phyloP scores from a whole-genome alignment of 2,888 invertebrate species.

The Laothoe populi region DNA sequence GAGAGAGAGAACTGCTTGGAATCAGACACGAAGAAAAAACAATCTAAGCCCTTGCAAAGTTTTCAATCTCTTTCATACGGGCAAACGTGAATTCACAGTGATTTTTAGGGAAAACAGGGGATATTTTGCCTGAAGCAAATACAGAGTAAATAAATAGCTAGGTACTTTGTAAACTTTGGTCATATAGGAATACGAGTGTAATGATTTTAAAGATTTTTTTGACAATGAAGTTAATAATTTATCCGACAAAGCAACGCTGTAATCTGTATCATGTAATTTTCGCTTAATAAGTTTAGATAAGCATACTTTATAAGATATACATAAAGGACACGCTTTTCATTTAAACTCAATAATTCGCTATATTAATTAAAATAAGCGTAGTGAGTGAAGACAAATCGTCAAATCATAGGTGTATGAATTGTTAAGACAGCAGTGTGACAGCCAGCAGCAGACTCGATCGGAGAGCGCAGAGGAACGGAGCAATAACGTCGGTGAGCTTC shows the following conservation, averaged over 20 bases:
- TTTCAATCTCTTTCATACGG: slow-evolving; percentile 55
- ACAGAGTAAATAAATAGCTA: slow-evolving; percentile 17
- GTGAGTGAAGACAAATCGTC: too few species aligned
- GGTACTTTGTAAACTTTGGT: slow-evolving; percentile 4
- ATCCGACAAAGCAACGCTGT: too few species aligned
- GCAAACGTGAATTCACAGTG: slow-evolving; percentile 48
- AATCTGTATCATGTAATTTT: too few species aligned
- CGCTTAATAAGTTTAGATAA: too few species aligned
- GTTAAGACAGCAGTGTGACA: slow-evolving; percentile 55
- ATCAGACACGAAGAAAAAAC: slow-evolving; percentile 64
- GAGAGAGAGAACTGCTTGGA: slow-evolving; percentile 53
- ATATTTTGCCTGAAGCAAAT: slow-evolving; percentile 38
- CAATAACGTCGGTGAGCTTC: slow-evolving; percentile 74
- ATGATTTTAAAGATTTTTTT: slow-evolving; percentile 8
- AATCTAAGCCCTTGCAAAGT: slow-evolving; percentile 57
- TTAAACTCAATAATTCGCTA: too few species aligned
- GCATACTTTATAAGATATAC: too few species aligned
- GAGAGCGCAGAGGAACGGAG: slow-evolving; percentile 60
- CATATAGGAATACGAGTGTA: neutral
- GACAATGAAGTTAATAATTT: neutral
- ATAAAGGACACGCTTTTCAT: too few species aligned
- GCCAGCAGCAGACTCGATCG: slow-evolving; percentile 71
- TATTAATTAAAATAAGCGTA: too few species aligned
- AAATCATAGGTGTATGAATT: too few species aligned
- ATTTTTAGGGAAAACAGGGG: slow-evolving; percentile 47